Percentiles rank a stretch among this genome's conserved stretches.
These are phyloP conservation scores for Eilema caniola DNA, from an alignment of 2,888 invertebrate species.

Conservation along the genomic window DNA sequence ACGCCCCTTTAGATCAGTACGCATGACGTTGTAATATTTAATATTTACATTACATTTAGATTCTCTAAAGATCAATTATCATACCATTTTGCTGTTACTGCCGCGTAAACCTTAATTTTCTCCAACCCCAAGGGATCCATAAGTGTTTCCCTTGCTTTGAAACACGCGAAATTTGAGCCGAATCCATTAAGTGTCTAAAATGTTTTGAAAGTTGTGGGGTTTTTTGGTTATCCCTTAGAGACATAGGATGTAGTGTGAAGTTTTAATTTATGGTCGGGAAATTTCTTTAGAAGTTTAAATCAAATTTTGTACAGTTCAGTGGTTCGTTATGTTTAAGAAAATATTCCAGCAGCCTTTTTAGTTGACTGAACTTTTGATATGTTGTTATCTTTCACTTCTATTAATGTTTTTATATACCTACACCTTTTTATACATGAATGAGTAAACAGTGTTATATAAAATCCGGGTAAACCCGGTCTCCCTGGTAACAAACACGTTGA, in stretches of 20 bases:
- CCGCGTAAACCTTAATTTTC: conserved; percentile 41
- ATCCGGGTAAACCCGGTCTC: not conserved
- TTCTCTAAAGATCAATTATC: conserved; percentile 40
- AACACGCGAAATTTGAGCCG: conserved; percentile 39
- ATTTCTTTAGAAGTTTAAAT: conserved; percentile 2
- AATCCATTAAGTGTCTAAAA: conserved; percentile 37
- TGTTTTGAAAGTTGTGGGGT: conserved; percentile 30
- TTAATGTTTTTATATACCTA: not conserved
- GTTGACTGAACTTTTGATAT: not conserved
- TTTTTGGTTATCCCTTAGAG: conserved; percentile 25
- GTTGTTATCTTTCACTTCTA: not conserved
- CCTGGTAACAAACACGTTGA: too few relatives aligned
- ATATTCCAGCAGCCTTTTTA: not conserved
- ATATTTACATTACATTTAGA: conserved; percentile 14
- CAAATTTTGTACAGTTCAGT: not conserved
- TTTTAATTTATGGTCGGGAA: conserved; percentile 7
- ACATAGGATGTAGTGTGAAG: conserved; percentile 12
- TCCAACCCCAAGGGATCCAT: conserved; percentile 33
- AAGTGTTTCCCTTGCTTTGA: conserved; percentile 37
- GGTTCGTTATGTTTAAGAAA: not conserved
- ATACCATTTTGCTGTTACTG: conserved; percentile 32
- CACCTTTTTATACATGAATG: not conserved
- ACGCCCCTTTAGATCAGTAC: conserved; percentile 5
- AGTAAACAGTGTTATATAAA: not conserved
- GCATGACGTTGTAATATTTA: conserved; percentile 21